Conservation (phyloP, 2,113 vertebrate genomes). For the Cephalopterus ornatus region DNA sequence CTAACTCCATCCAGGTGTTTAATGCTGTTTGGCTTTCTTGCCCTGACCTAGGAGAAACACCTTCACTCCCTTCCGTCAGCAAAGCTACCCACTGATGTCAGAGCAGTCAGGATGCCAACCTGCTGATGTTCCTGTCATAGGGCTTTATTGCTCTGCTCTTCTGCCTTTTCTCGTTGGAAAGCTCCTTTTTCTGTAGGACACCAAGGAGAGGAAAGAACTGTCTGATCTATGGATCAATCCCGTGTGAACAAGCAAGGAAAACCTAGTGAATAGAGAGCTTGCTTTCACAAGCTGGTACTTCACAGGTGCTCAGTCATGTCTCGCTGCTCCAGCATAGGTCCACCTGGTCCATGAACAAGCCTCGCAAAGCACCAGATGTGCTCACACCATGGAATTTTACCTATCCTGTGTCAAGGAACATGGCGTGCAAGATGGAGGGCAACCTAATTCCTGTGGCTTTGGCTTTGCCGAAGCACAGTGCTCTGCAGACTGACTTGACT, state of each 20-base stretch:
- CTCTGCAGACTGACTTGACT: not conserved
- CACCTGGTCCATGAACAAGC: fast-evolving
- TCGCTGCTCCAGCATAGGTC: not conserved
- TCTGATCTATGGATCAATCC: not conserved
- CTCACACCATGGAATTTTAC: not conserved
- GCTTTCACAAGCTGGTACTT: not conserved
- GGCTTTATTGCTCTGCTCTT: not conserved
- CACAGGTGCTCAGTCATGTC: not conserved
- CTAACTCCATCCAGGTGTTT: not conserved
- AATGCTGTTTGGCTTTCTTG: not conserved
- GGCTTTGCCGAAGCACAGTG: not conserved
- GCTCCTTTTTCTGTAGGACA: not conserved
- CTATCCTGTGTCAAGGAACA: not conserved
- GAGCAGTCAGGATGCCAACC: not conserved
- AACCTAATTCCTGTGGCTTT: not conserved
- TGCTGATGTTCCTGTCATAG: not conserved
- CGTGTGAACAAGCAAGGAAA: not conserved
- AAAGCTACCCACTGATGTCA: not conserved
- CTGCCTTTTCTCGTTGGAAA: not conserved
- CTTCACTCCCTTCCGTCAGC: not conserved
- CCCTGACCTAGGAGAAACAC: not conserved
- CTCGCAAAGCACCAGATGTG: not conserved
- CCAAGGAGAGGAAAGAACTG: not conserved
- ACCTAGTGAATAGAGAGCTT: not conserved
- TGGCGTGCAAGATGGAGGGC: not conserved